Evolutionary conservation across 2,113 vertebrate genomes (phyloP).

Genomic region (Haemorhous mexicanus): DNA sequence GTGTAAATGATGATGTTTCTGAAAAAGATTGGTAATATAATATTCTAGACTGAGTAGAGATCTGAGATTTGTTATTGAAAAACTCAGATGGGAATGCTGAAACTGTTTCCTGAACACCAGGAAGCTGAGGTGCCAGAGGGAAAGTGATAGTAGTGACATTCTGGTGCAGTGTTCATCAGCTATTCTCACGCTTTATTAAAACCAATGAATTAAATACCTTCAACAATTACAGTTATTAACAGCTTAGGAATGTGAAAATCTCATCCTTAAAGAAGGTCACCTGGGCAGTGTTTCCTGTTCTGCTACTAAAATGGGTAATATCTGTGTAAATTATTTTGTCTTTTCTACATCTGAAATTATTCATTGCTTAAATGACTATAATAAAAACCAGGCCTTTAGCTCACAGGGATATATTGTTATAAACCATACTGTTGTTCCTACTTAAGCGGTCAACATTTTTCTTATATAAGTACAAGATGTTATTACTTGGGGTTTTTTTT

Average conservation of each 20-base stretch:
- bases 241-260: background rate
- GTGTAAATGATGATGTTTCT: slow-evolving; percentile 14
- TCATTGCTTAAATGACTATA: background rate
- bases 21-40: background rate
- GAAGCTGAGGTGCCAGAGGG: background rate
- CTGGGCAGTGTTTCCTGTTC: background rate
- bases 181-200: slow-evolving; percentile 9
- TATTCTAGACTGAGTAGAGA: background rate
- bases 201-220: background rate
- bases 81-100: background rate
- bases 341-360: background rate
- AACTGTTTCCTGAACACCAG: background rate
- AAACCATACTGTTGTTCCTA: background rate
- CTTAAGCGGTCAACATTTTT: background rate
- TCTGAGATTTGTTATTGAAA: background rate
- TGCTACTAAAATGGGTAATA: background rate
- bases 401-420: background rate
- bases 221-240: background rate
- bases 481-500: background rate
- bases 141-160: slow-evolving; percentile 12
- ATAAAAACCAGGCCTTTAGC: background rate
- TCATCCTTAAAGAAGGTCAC: background rate
- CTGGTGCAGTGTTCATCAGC: background rate
- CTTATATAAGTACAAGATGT: background rate
- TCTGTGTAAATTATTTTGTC: background rate